phyloP scores from a whole-genome alignment of 2,797 vertebrate species.

The Notoglanidium macrostoma region DNA sequence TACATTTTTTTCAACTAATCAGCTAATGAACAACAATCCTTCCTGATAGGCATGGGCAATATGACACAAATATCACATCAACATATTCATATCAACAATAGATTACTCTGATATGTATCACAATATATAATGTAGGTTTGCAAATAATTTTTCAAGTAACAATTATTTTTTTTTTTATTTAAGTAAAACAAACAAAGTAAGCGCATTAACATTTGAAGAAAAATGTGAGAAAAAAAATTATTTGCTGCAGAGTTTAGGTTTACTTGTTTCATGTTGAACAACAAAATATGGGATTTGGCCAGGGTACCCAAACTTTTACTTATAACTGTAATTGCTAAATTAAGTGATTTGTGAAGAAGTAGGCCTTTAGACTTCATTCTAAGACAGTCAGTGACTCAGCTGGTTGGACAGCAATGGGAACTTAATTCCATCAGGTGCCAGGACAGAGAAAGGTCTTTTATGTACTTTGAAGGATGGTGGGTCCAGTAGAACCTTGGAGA shows the following conservation, averaged over 20 bases:
- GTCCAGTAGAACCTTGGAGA: background rate
- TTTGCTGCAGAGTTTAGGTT: background rate
- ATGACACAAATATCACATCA: background rate
- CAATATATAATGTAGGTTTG: background rate
- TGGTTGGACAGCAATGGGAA: background rate
- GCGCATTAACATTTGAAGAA: background rate
- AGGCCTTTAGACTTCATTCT: background rate
- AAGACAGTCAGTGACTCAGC: background rate
- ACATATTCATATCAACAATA: background rate
- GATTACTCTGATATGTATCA: background rate
- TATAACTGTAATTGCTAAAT: background rate
- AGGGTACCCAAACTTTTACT: background rate
- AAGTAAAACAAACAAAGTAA: background rate
- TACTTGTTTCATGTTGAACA: background rate
- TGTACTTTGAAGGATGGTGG: background rate
- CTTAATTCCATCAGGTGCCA: background rate
- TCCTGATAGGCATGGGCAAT: background rate
- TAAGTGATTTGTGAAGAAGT: background rate
- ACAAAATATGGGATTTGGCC: background rate
- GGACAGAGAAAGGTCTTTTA: background rate
- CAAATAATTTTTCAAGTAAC: background rate
- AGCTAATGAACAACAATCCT: background rate
- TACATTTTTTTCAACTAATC: background rate
- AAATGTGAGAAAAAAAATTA: too few relatives aligned
- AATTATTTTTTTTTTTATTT: background rate